Base-by-base conservation (phyloP, 2,888 invertebrate species). In the Fabriciana adippe region DNA sequence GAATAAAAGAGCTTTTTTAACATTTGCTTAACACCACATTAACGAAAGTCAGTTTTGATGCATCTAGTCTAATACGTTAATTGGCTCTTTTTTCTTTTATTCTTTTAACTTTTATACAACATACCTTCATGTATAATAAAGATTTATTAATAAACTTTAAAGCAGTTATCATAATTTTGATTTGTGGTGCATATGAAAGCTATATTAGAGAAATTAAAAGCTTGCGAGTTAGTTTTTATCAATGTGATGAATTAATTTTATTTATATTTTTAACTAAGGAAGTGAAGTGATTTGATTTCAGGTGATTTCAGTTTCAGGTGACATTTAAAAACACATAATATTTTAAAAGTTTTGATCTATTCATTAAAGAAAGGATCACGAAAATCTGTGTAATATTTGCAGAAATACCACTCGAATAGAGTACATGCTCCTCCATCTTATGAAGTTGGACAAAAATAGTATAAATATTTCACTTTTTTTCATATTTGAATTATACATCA, bases 121-220 rank as follows among this genome's bases (percentile, higher is more conserved):
- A n/a, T 59, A 48, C n/a, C 26, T 31, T 48, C 26, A n/a, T 18
- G 57, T 57, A 21, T 45, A 14, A n/a, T 26, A n/a, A 59, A 47
- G 13, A 47, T 48, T 26, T 59, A 48, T 26, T 26, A 57, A 11
- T 47, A 47, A 59, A 51, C 16, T 51, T 54, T 45, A 6, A 54
- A 60, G 55, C 48, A 60, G 59, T 47, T 21, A 16, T 60, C 54
- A 66, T 54, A 60, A 57, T 51, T 57, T 13, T 18, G 47, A 48
- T 48, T 21, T 59, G 60, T 61, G 66, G 66, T 66, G 66, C 66
- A 21, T 26, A 31, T 16, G 35, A 61, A 48, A 66, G 60, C 14
- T 66, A 47, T 55, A 60, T 60, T n/a, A 35, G 60, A 48, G 55
- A 41, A 53, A 21, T 55, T 16, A 45, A 21, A 47, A 47, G 11